phyloP scores from a whole-genome alignment of 2,797 vertebrate species.

The Gorsachius magnificus region DNA sequence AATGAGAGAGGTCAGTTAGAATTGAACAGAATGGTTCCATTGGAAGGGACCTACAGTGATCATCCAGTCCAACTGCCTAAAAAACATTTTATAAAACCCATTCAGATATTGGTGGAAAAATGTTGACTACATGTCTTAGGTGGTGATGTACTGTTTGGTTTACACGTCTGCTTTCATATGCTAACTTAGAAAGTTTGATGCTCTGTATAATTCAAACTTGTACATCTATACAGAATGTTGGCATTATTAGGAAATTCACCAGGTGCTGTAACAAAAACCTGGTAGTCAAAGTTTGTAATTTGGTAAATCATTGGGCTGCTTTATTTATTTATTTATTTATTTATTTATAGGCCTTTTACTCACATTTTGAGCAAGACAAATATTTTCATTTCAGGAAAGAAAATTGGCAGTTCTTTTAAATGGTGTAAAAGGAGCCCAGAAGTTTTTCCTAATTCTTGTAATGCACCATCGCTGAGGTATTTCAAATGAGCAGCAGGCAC shows the following conservation, averaged over 20 bases:
- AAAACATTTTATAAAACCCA: neutral
- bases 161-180: neutral
- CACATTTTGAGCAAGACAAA: neutral
- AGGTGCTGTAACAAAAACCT: neutral
- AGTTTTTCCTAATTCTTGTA: neutral
- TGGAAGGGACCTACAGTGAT: neutral
- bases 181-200: neutral
- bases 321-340: neutral
- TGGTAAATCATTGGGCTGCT: neutral
- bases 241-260: neutral
- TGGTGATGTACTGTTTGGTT: neutral
- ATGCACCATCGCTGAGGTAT: neutral
- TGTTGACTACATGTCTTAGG: fast-evolving
- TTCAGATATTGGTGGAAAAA: neutral
- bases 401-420: neutral
- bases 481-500: neutral
- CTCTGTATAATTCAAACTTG: neutral
- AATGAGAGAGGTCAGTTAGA: neutral
- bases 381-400: neutral
- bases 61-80: neutral
- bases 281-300: neutral
- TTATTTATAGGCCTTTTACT: neutral
- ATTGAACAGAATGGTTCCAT: neutral
- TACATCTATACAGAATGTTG: neutral
- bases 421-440: neutral